phyloP scores from a whole-genome alignment of 2,888 invertebrate genomes.

The Melinopterus prodromus region DNA sequence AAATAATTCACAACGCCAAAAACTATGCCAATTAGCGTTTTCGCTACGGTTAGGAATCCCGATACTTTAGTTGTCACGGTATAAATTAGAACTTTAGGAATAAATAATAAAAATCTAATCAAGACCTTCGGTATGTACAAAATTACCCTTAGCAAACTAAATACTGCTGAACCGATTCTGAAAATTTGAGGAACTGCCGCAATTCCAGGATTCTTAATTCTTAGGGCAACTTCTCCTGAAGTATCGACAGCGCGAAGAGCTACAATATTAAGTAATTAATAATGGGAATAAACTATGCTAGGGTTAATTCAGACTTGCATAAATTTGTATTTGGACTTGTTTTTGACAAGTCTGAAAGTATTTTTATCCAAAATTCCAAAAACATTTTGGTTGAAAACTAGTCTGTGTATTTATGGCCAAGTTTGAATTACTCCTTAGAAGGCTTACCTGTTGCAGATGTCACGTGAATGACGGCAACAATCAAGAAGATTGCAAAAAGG shows the following conservation, averaged over 20 bases:
- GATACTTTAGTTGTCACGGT: background rate
- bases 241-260: background rate
- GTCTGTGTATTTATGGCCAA: background rate
- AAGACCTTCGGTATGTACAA: background rate
- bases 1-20: background rate
- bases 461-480: background rate
- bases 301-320: no score
- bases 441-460: background rate
- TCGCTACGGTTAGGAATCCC: background rate
- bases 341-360: no score
- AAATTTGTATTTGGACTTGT: no score
- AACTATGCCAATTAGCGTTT: background rate
- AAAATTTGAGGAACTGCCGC: no score
- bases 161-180: background rate
- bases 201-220: background rate
- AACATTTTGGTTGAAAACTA: no score
- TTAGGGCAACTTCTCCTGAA: background rate
- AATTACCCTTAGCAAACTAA: background rate
- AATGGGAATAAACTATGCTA: background rate
- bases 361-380: no score
- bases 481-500: background rate
- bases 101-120: background rate
- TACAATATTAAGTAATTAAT: background rate
- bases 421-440: background rate
- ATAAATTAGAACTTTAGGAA: background rate